Conservation (phyloP, 53 echinoderm and acorn worm genomes). For the Stichopus horrens region DNA sequence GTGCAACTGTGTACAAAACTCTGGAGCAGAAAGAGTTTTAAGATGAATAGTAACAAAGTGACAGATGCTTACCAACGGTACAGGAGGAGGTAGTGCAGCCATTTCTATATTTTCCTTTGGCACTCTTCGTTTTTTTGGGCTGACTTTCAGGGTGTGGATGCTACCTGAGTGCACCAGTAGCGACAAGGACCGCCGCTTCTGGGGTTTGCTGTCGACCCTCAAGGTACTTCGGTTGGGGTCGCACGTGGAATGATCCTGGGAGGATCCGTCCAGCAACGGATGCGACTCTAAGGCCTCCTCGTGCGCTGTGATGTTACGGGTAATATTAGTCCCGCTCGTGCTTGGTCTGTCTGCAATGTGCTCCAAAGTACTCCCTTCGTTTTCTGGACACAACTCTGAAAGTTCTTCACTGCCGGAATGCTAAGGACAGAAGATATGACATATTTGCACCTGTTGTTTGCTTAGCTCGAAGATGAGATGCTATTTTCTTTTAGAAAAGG, state of each 20-base stretch:
- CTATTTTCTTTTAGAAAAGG: no score
- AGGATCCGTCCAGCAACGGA: constrained; percentile 27
- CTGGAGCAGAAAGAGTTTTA: neutral
- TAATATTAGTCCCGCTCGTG: constrained; percentile 56
- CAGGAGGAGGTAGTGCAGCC: constrained; percentile 57
- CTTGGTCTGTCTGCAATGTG: constrained; percentile 27
- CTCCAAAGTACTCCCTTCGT: constrained; percentile 32
- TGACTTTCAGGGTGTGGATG: constrained; percentile 50
- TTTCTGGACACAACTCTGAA: constrained; percentile 15
- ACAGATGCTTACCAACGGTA: constrained; percentile 59
- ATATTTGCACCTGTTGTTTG: no score
- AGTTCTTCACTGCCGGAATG: constrained; percentile 27
- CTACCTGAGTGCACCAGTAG: constrained; percentile 84
- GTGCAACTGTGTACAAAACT: neutral
- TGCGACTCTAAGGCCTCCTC: constrained; percentile 44
- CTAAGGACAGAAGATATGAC: neutral
- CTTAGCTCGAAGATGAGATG: no score
- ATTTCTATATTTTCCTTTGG: constrained; percentile 20
- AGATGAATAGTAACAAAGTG: neutral
- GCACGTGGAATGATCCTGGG: constrained; percentile 25
- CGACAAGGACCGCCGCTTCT: constrained; percentile 64
- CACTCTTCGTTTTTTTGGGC: constrained; percentile 37
- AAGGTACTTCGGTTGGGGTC: neutral
- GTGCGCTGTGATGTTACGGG: constrained; percentile 49
- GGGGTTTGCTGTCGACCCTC: constrained; percentile 20